Evolutionary conservation across 2,888 invertebrate species (phyloP).

Genomic region (Hirtodrosophila cameraria): DNA sequence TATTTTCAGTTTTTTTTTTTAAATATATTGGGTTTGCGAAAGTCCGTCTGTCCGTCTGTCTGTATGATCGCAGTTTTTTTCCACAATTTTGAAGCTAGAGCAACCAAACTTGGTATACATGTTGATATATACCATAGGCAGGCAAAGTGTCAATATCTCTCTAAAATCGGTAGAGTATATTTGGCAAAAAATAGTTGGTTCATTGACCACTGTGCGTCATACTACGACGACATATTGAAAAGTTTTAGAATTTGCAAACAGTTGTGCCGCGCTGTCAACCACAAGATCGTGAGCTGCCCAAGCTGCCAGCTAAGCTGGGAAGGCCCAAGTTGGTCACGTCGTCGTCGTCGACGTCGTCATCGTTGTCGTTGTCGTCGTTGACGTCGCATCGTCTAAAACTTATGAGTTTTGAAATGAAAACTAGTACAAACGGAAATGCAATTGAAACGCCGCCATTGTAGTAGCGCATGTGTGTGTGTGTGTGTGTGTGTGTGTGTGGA

Average conservation of each 20-base stretch:
- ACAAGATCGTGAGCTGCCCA: slow-evolving; percentile 60
- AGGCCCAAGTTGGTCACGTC: slow-evolving; percentile 71
- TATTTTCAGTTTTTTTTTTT: no score
- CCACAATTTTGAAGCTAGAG: no score
- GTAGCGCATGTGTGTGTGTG: slow-evolving; percentile 51
- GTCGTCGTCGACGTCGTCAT: slow-evolving; percentile 29
- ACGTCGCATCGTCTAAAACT: slow-evolving; percentile 75
- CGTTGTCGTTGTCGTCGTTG: slow-evolving; percentile 49
- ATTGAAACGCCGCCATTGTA: slow-evolving; percentile 78
- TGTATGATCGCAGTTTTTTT: no score
- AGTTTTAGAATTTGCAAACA: slow-evolving; percentile 77
- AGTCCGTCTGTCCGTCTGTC: no score
- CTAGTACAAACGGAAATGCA: slow-evolving; percentile 83
- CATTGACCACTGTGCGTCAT: slow-evolving; percentile 46
- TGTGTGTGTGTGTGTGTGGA: slow-evolving; percentile 40
- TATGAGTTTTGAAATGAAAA: slow-evolving; percentile 80
- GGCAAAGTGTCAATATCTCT: no score
- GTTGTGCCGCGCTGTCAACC: slow-evolving; percentile 72
- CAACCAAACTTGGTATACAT: no score
- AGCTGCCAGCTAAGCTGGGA: slow-evolving; percentile 47
- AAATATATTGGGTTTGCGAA: no score
- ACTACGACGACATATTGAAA: slow-evolving; percentile 71
- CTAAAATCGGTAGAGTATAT: no score
- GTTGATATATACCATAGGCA: no score
- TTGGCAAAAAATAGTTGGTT: slow-evolving; percentile 7